Evolutionary conservation across 1,140 invertebrate species (phyloP).

Genomic region (Rhagoletis pomonella): DNA sequence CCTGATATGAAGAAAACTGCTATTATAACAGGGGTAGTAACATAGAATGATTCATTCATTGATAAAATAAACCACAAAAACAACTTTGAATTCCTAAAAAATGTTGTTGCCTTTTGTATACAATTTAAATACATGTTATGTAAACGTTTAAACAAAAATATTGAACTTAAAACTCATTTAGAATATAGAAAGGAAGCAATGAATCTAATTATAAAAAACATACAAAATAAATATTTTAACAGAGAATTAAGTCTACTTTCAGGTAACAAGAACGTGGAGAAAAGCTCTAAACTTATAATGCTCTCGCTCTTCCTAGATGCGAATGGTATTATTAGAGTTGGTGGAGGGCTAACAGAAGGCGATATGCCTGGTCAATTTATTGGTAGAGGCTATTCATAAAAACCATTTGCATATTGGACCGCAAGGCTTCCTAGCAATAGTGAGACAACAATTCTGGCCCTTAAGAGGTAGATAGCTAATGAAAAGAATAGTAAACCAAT

Average conservation of each 20-base stretch:
- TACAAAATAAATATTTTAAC: neutral
- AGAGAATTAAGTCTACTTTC: neutral
- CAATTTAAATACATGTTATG: neutral
- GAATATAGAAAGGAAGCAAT: neutral
- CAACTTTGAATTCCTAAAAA: neutral
- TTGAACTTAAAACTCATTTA: neutral
- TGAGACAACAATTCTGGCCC: constrained; percentile 35
- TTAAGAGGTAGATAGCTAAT: constrained; percentile 7
- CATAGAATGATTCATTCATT: neutral
- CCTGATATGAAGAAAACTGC: constrained; percentile 64
- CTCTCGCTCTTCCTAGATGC: neutral
- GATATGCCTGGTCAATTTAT: neutral
- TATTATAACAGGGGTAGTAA: constrained; percentile 57
- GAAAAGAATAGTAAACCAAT: neutral
- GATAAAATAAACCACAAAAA: neutral
- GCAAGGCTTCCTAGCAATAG: constrained; percentile 16
- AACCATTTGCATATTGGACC: neutral
- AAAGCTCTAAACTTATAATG: neutral
- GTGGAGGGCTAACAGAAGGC: neutral
- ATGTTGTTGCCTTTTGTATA: neutral
- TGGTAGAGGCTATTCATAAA: neutral
- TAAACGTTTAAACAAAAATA: neutral
- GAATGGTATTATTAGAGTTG: neutral
- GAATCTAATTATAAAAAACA: neutral
- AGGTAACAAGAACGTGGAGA: neutral